Conservation (phyloP, 2,797 vertebrate genomes). For the Huso huso region DNA sequence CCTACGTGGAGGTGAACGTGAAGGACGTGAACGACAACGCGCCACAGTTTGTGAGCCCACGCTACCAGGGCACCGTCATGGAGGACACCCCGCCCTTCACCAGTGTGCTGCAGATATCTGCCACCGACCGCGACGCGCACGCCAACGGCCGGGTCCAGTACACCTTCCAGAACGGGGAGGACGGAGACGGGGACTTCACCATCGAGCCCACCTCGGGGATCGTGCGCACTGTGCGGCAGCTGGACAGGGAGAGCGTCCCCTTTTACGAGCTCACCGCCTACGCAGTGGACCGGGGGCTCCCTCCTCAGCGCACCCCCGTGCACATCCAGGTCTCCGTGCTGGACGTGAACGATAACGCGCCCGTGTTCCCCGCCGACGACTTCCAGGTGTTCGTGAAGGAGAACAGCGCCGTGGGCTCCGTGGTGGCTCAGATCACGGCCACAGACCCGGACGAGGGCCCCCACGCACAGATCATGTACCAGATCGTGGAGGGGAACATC, state of each 20-base stretch:
- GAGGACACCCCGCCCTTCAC: constrained; percentile 95
- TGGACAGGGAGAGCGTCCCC: constrained; percentile 84
- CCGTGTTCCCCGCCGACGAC: constrained; percentile 89
- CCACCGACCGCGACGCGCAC: constrained; percentile 89
- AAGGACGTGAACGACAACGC: constrained; percentile 95
- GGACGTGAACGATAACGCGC: constrained; percentile 94
- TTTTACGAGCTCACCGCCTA: constrained; percentile 91
- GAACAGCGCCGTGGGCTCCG: constrained; percentile 90
- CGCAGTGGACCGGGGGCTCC: constrained; percentile 86
- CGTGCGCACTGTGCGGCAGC: constrained; percentile 78
- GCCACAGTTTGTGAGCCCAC: constrained; percentile 86
- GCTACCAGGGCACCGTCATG: constrained; percentile 86
- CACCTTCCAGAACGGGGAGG: constrained; percentile 95
- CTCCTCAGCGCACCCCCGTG: constrained; percentile 83
- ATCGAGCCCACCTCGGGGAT: constrained; percentile 96
- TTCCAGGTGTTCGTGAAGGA: constrained; percentile 92
- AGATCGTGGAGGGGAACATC: constrained; percentile 97
- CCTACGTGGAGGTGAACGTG: constrained; percentile 94
- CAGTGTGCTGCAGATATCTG: constrained; percentile 92
- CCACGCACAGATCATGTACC: constrained; percentile 97
- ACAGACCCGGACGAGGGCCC: constrained; percentile 87
- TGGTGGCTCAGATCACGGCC: constrained; percentile 89
- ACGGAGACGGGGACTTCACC: constrained; percentile 94
- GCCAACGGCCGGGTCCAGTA: constrained; percentile 91
- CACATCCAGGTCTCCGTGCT: constrained; percentile 88